Conservation (phyloP, 2,797 vertebrate species). For the Chrosomus eos region DNA sequence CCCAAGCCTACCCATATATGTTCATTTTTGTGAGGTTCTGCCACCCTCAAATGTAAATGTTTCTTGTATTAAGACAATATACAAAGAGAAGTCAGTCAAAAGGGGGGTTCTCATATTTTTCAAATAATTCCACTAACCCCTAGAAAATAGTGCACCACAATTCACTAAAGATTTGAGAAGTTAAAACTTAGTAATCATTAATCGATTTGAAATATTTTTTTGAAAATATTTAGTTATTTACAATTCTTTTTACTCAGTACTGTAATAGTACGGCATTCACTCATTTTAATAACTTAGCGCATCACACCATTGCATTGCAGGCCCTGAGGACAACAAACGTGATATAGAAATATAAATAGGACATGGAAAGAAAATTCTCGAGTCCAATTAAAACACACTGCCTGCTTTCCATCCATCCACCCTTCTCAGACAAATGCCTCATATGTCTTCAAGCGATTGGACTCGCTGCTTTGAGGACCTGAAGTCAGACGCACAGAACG, state of each 20-base stretch:
- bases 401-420: background rate
- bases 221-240: background rate
- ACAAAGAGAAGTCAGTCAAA: too few relatives aligned
- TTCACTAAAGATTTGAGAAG: background rate
- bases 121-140: background rate
- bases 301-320: constrained; percentile 95
- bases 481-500: constrained; percentile 61
- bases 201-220: background rate
- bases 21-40: background rate
- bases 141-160: background rate
- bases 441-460: constrained; percentile 64
- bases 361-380: background rate
- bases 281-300: constrained; percentile 68
- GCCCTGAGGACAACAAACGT: constrained; percentile 74
- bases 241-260: background rate
- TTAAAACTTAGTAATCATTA: background rate
- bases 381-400: background rate
- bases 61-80: background rate
- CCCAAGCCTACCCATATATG: too few relatives aligned
- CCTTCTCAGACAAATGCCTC: constrained; percentile 78
- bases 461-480: constrained; percentile 47
- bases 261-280: background rate
- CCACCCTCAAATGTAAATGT: background rate
- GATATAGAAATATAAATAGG: background rate
- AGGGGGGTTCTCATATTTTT: too few relatives aligned